Conservation (phyloP, 2,797 vertebrate species). For the Enteromius paludinosus region DNA sequence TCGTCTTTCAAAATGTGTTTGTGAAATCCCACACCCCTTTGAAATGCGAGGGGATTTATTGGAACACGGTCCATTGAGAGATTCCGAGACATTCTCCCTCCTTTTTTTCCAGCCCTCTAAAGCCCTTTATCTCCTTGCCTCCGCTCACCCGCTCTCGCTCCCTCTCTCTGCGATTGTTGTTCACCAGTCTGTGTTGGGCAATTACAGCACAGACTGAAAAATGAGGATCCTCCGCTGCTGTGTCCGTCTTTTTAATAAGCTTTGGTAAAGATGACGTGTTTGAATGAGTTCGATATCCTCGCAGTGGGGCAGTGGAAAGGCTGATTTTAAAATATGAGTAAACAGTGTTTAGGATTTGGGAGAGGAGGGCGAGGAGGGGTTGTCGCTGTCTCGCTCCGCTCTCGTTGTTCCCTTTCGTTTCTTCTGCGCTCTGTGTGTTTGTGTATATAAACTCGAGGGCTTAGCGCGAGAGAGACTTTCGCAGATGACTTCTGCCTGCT, state of each 20-base stretch:
- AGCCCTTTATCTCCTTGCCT: slow-evolving; percentile 67
- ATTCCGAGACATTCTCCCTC: slow-evolving; percentile 71
- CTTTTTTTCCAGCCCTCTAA: slow-evolving; percentile 40
- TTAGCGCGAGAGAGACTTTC: slow-evolving; percentile 30
- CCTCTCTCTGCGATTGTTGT: slow-evolving; percentile 77
- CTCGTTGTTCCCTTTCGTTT: slow-evolving; percentile 37
- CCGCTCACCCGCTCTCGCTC: slow-evolving; percentile 24
- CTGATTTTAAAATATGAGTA: slow-evolving; percentile 74
- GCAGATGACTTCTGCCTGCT: slow-evolving; percentile 38
- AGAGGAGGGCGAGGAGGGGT: slow-evolving; percentile 25
- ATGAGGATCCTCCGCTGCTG: slow-evolving; percentile 38
- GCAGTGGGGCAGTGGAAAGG: slow-evolving; percentile 75
- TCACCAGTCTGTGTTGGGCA: slow-evolving; percentile 79
- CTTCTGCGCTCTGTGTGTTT: slow-evolving; percentile 9
- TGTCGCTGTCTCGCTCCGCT: slow-evolving; percentile 1
- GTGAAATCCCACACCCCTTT: slow-evolving; percentile 70
- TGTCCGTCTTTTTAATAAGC: slow-evolving; percentile 85
- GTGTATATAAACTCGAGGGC: slow-evolving; percentile 40
- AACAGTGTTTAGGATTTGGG: slow-evolving; percentile 77
- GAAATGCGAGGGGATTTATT: slow-evolving; percentile 78
- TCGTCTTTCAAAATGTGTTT: slow-evolving; percentile 78
- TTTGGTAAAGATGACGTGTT: slow-evolving; percentile 83
- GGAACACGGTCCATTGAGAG: slow-evolving; percentile 77
- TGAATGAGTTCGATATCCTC: slow-evolving; percentile 81
- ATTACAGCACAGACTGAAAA: slow-evolving; percentile 71